Conservation (phyloP, 2,113 vertebrate genomes). For the Myotis davidii region DNA sequence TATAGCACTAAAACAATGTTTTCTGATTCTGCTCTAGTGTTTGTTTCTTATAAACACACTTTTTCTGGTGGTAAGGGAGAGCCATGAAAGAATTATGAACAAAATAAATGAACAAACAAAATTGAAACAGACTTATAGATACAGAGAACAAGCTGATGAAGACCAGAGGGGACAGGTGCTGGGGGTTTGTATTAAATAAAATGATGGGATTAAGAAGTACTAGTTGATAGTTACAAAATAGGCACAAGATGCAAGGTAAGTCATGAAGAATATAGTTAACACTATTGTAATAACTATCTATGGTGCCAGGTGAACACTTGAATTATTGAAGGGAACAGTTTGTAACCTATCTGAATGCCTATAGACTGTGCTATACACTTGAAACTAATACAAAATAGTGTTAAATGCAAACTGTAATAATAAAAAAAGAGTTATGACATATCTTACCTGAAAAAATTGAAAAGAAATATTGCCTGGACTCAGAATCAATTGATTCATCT, state of each 20-base stretch:
- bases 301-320: neutral
- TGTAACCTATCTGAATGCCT: neutral
- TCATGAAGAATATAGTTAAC: neutral
- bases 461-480: neutral
- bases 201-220: neutral
- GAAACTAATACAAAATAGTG: neutral
- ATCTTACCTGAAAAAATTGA: conserved; percentile 13
- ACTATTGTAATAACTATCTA: neutral
- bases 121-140: neutral
- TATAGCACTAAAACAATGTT: neutral
- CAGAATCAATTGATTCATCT: neutral
- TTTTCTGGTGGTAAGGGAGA: neutral
- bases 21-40: neutral
- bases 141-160: neutral
- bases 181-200: neutral
- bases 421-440: neutral
- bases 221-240: neutral
- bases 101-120: neutral
- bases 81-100: neutral
- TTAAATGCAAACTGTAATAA: neutral
- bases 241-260: neutral
- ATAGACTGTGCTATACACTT: neutral
- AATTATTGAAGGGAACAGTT: neutral
- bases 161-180: neutral
- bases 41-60: neutral